A percentile compares a stretch with the other conserved stretches of the same genome.
These are phyloP conservation scores for Dorcus hopei DNA, from an alignment of 2,888 invertebrate genomes.

Conservation along the genomic window DNA sequence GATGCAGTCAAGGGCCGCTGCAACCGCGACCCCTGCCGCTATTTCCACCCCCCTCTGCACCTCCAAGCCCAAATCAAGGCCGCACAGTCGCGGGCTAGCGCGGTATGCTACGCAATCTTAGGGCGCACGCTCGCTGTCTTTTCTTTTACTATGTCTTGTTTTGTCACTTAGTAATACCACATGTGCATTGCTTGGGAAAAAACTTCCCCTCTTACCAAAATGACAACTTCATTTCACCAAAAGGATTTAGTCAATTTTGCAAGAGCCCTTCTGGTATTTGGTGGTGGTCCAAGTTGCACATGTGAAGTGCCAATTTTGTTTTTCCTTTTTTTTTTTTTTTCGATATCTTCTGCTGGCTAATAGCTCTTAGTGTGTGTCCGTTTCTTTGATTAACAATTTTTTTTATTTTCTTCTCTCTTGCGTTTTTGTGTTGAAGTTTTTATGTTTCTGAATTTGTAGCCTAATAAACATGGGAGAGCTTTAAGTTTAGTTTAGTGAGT, in stretches of 20 bases:
- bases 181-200: too few species aligned
- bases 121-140: slow-evolving; percentile 49
- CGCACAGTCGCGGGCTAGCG: slow-evolving; percentile 91
- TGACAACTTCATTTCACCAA: too few species aligned
- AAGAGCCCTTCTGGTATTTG: too few species aligned
- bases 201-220: too few species aligned
- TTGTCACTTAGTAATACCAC: neutral
- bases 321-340: slow-evolving; percentile 16
- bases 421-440: neutral
- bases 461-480: neutral
- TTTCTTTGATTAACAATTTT: slow-evolving; percentile 19
- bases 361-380: slow-evolving; percentile 25
- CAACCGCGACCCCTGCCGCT: slow-evolving; percentile 99
- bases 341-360: slow-evolving; percentile 24
- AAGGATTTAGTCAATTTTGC: too few species aligned
- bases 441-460: neutral
- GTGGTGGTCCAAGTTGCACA: too few species aligned
- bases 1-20: slow-evolving; percentile 99
- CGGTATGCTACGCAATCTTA: slow-evolving; percentile 74
- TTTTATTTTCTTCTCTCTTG: slow-evolving; percentile 22
- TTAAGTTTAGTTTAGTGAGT: too few species aligned
- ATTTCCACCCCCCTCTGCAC: slow-evolving; percentile 99
- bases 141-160: slow-evolving; percentile 19
- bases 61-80: slow-evolving; percentile 98
- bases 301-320: neutral